A percentile compares a stretch with the other conserved stretches of the same genome.
Conservation (phyloP, 2,113 vertebrate genomes). For the Platichthys stellatus region DNA sequence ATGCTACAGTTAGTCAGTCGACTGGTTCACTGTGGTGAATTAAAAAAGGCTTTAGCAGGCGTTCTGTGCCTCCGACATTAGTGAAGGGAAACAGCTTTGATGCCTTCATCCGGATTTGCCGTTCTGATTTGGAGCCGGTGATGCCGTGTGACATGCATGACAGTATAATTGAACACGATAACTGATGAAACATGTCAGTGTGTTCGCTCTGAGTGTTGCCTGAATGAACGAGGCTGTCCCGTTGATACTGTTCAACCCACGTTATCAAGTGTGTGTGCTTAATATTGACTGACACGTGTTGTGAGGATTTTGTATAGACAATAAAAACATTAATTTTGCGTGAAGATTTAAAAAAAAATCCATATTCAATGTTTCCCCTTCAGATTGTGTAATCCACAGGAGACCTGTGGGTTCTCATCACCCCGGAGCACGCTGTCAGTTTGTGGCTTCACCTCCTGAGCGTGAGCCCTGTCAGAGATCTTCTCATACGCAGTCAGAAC, state of each 20-base stretch:
- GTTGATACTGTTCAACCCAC: constrained; percentile 2
- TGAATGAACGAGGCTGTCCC: constrained; percentile 24
- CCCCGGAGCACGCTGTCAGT: constrained; percentile 25
- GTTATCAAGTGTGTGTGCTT: not conserved
- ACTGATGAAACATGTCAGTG: constrained; percentile 35
- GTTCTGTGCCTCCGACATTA: constrained; percentile 51
- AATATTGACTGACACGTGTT: constrained; percentile 12
- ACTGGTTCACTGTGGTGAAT: constrained; percentile 49
- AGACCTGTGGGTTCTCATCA: constrained; percentile 17
- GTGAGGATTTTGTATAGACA: not conserved
- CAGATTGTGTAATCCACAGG: not conserved
- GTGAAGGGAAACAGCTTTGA: constrained; percentile 52
- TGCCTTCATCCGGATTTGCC: constrained; percentile 60
- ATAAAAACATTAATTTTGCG: constrained; percentile 4
- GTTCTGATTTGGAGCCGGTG: constrained; percentile 38
- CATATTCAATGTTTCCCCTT: not conserved
- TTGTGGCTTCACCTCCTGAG: not conserved
- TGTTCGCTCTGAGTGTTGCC: constrained; percentile 9
- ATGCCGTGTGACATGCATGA: constrained; percentile 45
- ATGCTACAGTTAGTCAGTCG: constrained; percentile 53
- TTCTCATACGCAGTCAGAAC: no score
- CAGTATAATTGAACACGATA: constrained; percentile 53
- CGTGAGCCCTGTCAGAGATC: not conserved
- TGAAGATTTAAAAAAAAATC: not conserved
- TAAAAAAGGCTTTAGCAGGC: constrained; percentile 54